phyloP scores from a whole-genome alignment of 35 echinoderm and acorn worm species.

The Heliocidaris tuberculata region DNA sequence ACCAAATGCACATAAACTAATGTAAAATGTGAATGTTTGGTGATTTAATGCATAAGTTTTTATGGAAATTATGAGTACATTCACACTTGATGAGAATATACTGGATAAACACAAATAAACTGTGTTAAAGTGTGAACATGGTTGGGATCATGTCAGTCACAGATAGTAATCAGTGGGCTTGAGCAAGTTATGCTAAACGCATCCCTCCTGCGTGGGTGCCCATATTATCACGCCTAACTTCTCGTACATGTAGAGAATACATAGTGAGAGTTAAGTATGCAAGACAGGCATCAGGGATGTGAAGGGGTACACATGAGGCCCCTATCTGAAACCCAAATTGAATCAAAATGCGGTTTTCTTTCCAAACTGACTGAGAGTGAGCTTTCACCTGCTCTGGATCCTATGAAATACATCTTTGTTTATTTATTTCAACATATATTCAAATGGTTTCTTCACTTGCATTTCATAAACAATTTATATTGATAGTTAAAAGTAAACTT shows the following conservation, averaged over 20 bases:
- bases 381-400: too few species aligned
- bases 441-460: not conserved
- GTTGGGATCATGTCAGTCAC: not conserved
- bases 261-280: not conserved
- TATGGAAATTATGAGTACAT: not conserved
- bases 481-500: not conserved
- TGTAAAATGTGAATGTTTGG: not conserved
- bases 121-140: not conserved
- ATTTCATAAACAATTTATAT: not conserved
- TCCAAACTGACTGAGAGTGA: not conserved
- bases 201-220: not conserved
- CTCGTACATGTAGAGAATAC: not conserved
- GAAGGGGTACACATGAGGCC: not conserved
- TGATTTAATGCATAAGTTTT: not conserved
- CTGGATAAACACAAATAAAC: not conserved
- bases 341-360: not conserved
- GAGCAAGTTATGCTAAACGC: slow-evolving; percentile 9
- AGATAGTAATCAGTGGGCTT: not conserved
- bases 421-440: not conserved
- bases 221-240: not conserved
- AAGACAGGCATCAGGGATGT: not conserved
- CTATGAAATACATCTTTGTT: too few species aligned
- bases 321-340: not conserved
- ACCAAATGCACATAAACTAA: not conserved
- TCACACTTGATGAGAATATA: not conserved